A percentile compares a stretch with the other conserved stretches of the same genome.
Conservation (phyloP, 2,113 vertebrate genomes). For the Pungitius pungitius region DNA sequence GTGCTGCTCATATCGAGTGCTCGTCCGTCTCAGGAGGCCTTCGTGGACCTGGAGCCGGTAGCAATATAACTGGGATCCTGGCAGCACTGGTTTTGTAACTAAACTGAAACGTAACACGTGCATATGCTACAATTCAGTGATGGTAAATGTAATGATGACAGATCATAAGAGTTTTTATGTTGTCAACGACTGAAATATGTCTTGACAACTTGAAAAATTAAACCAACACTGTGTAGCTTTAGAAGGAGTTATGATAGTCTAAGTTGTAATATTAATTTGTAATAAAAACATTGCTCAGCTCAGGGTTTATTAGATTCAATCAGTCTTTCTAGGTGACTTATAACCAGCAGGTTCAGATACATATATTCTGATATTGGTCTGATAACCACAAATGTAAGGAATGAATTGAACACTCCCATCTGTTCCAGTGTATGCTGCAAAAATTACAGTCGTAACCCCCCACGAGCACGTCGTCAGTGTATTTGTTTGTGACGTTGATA, state of each 20-base stretch:
- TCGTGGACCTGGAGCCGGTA: background rate
- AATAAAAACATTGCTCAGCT: no score
- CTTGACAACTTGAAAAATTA: background rate
- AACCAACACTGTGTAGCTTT: background rate
- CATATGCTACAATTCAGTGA: background rate
- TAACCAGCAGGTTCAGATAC: background rate
- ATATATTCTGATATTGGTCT: background rate
- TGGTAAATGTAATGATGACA: background rate
- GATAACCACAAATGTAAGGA: background rate
- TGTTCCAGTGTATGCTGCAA: background rate
- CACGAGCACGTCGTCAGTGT: no score
- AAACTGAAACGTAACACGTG: background rate
- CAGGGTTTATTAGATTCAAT: no score
- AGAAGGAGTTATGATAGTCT: no score
- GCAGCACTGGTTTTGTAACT: background rate
- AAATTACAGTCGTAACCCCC: background rate
- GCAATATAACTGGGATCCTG: constrained; percentile 20
- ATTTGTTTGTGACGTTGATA: no score
- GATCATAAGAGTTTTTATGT: background rate
- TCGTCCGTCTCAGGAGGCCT: background rate
- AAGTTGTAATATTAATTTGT: no score
- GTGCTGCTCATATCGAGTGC: background rate
- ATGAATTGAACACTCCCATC: no score
- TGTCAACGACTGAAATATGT: background rate
- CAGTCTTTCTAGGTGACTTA: background rate